Evolutionary conservation across 2,888 invertebrate species (phyloP), one percentile per base, ranked within the genome.

Genomic region (Exephanes ischioxanthus): DNA sequence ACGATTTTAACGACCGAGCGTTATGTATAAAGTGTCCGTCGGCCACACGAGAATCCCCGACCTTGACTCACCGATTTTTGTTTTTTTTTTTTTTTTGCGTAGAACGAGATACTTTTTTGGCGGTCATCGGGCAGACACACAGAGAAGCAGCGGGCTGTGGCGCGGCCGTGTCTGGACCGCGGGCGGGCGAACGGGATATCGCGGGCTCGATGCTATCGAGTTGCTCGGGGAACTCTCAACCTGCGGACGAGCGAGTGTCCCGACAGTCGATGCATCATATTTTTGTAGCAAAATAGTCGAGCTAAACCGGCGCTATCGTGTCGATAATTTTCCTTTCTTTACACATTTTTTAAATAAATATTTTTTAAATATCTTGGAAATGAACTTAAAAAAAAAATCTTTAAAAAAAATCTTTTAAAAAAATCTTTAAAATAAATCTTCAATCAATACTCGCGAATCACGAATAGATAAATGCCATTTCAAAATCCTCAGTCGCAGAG

Each of bases 131-230:
- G 7, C 30, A 33, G 16, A 16, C 30, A 26, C 63, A 33, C 16
- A 33, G 19, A 51, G 22, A 6, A 33, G 9, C n/a, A 11, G 9
- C 55, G 41, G 53, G n/a, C 26, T 19, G 26, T 22, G 37, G 41
- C 26, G 67, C 41, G 55, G 45, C 26, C n/a, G 63, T 66, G 63
- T 45, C 53, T 78, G 73, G 75, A 67, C 67, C 51, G 63, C 63
- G 41, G 48, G 30, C 26, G 68, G 48, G 48, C 61, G 70, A 55
- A n/a, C 45, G 41, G 41, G 48, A 37, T 71, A 55, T 77, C 41
- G 63, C 51, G n/a, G 73, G 70, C 45, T 16, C 37, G 83, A 80
- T 77, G 84, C 81, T 81, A 85, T 85, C 84, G 73, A 78, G 77
- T 84, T 81, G 81, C 84, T 63, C 81, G 76, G 55, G 77, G 51